Percentiles rank a stretch among this genome's conserved stretches.
phyloP scores from a whole-genome alignment of 2,113 vertebrate species.

The Dicerorhinus sumatrensis region DNA sequence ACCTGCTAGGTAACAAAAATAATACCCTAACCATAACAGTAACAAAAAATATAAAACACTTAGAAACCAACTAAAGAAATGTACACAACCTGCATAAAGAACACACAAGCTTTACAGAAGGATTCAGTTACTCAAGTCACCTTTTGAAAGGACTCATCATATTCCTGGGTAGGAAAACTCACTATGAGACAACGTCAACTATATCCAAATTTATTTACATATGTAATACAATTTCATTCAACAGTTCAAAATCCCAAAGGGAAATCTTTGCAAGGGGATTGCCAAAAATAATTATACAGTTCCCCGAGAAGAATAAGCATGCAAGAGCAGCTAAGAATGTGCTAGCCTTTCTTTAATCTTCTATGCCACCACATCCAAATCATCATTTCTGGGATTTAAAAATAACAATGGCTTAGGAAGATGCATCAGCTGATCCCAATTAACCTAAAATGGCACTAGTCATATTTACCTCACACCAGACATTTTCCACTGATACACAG shows the following conservation, averaged over 20 bases:
- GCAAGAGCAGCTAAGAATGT: neutral
- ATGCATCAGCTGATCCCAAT: neutral
- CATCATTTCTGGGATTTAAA: conserved; percentile 36
- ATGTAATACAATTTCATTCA: conserved; percentile 41
- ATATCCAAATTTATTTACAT: neutral
- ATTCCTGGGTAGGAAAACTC: neutral
- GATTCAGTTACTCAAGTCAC: neutral
- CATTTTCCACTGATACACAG: neutral
- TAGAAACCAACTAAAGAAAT: conserved; percentile 35
- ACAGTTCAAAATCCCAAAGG: conserved; percentile 23
- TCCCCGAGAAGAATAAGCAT: neutral
- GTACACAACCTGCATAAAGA: neutral
- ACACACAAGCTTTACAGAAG: conserved; percentile 41
- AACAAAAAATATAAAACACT: neutral
- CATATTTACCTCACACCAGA: neutral
- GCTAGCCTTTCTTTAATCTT: neutral
- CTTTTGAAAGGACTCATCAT: neutral
- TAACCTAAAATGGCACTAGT: neutral
- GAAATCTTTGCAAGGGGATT: neutral
- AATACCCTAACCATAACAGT: conserved; percentile 9
- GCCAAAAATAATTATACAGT: conserved; percentile 41
- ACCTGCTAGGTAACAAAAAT: conserved; percentile 25
- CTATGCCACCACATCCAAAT: neutral
- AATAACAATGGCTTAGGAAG: neutral
- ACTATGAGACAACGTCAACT: conserved; percentile 16